Evolutionary conservation across 1,140 invertebrate genomes (phyloP), one percentile per base, ranked within the genome.

Genomic region (Drosophila arawakana): DNA sequence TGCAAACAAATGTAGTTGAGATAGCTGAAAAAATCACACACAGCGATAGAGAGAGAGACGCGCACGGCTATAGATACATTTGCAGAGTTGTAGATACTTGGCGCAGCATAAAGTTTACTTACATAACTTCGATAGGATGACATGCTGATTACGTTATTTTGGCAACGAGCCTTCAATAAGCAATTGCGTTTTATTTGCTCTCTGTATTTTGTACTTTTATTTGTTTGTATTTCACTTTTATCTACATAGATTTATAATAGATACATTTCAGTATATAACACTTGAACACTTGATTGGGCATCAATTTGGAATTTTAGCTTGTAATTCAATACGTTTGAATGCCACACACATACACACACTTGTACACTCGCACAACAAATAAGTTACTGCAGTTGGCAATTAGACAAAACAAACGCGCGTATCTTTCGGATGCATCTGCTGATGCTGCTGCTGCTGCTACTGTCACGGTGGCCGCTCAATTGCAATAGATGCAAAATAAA

Each of bases 61-160:
- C 25, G 25, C 25, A 6, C 25, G 25, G 3, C 25, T 30, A 72
- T 58, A 61, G 73, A 67, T 37, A 59, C 43, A 66, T 21, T 52
- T 69, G 41, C n/a, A 69, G 52, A 72, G 58, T 52, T 15, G 61
- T 39, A 73, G 30, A 68, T 67, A 57, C 37, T 65, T 67, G 63
- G 80, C 63, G 54, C 55, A 66, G 74, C 81, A 78, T 66, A 76
- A 74, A 57, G 63, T 76, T 77, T 78, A 91, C 90, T 91, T 91
- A 91, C 90, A 91, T 91, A 91, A 91, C 86, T 91, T 75, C 90
- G 90, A 76, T 91, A 91, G 71, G 90, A 91, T 72, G 90, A 91
- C 90, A 91, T 75, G 67, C 7, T 63, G 68, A 73, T 91, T 84
- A 71, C 73, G 80, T 88, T 86, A 50, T 41, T 52, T 34, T 41